Evolutionary conservation across 2,888 invertebrate species (phyloP).

Genomic region (Nasonia oneida): DNA sequence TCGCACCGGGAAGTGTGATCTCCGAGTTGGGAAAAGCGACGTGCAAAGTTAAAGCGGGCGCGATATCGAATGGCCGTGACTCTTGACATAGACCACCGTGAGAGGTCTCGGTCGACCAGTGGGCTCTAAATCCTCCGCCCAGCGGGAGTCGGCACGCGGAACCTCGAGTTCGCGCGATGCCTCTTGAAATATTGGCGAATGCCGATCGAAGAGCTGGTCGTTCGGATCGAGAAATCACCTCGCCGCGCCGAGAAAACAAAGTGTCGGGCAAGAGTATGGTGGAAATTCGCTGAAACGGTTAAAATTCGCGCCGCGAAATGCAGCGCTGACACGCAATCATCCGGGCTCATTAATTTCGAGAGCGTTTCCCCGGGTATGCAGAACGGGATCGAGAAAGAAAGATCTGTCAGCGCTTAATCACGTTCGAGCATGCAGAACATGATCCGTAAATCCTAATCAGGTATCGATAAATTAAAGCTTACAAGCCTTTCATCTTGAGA

Average conservation of each 20-base stretch:
- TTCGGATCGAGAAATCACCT: slow-evolving; percentile 29
- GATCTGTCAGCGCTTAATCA: slow-evolving; percentile 55
- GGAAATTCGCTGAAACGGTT: neutral
- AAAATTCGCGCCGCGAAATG: neutral
- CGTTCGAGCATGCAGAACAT: slow-evolving; percentile 54
- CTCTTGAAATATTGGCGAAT: slow-evolving; percentile 73
- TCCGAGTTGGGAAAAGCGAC: neutral
- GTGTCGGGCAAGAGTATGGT: neutral
- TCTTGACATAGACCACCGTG: slow-evolving; percentile 74
- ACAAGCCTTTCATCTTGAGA: slow-evolving; percentile 49
- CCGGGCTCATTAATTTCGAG: slow-evolving; percentile 55
- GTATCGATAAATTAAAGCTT: slow-evolving; percentile 62
- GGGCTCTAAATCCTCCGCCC: slow-evolving; percentile 77
- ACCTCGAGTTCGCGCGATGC: slow-evolving; percentile 65
- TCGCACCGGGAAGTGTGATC: neutral
- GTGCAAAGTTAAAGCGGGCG: slow-evolving; percentile 19
- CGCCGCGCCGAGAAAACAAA: slow-evolving; percentile 31
- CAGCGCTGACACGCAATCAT: slow-evolving; percentile 17
- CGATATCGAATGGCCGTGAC: slow-evolving; percentile 69
- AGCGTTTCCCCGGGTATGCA: neutral
- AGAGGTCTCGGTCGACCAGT: slow-evolving; percentile 70
- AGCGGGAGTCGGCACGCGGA: slow-evolving; percentile 73
- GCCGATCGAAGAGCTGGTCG: slow-evolving; percentile 67
- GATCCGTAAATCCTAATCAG: slow-evolving; percentile 62
- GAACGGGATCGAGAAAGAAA: neutral